A percentile compares a stretch with the other conserved stretches of the same genome.
These are phyloP conservation scores for Isichthys henryi DNA, from an alignment of 2,113 vertebrate species.

Conservation along the genomic window DNA sequence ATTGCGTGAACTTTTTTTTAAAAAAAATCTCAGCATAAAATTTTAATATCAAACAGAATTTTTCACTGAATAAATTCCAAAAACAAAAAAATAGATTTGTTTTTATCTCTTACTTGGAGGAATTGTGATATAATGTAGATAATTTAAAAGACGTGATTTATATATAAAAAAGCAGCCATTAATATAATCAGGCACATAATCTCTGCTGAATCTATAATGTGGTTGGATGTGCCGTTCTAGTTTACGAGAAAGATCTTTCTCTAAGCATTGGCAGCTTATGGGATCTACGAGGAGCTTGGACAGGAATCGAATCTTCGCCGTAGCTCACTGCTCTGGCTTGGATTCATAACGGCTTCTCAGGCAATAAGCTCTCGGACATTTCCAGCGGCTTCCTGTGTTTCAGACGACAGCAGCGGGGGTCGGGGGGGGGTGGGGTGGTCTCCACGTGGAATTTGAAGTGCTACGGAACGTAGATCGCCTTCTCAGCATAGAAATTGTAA, in stretches of 20 bases:
- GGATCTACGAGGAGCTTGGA: background rate
- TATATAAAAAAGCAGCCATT: background rate
- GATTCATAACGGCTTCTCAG: background rate
- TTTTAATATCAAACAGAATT: slow-evolving; percentile 25
- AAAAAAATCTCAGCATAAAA: background rate
- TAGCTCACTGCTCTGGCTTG: background rate
- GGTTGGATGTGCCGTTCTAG: background rate
- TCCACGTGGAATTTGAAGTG: background rate
- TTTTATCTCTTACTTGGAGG: background rate
- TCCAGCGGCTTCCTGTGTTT: background rate
- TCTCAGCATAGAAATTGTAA: background rate
- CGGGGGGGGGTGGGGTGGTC: background rate
- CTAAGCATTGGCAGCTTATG: background rate
- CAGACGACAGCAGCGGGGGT: background rate
- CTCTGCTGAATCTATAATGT: background rate
- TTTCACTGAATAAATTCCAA: slow-evolving; percentile 5
- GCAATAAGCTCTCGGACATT: background rate
- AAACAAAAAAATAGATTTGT: background rate
- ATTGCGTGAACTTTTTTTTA: background rate
- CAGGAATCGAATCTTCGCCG: background rate
- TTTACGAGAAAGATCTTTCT: background rate
- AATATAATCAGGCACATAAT: background rate
- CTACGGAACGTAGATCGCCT: background rate
- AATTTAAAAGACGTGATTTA: background rate
- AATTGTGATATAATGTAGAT: background rate